A percentile compares a stretch with the other conserved stretches of the same genome.
Evolutionary conservation across 2,113 vertebrate species (phyloP).

Genomic region (Cryptotis parvus): DNA sequence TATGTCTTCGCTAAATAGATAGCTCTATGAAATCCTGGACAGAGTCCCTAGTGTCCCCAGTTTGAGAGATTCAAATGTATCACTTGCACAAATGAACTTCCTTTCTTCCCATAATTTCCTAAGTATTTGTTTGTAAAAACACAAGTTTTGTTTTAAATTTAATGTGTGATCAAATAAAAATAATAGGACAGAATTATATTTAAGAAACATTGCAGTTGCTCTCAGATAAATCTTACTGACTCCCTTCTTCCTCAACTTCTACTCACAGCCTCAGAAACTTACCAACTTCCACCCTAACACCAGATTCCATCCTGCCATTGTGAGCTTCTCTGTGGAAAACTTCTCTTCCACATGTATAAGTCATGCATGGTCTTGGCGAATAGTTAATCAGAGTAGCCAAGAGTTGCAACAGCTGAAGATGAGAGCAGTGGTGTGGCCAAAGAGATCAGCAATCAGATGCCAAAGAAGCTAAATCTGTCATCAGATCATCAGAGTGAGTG

Average conservation of each 20-base stretch:
- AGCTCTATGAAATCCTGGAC: background rate
- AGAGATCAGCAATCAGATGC: background rate
- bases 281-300: background rate
- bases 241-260: background rate
- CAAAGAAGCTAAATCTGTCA: constrained; percentile 37
- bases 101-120: background rate
- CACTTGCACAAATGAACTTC: background rate
- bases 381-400: background rate
- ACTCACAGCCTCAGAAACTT: background rate
- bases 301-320: background rate
- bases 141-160: constrained; percentile 24
- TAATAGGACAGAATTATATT: background rate
- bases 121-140: background rate
- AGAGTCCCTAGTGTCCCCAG: background rate
- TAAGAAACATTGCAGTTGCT: background rate
- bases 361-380: background rate
- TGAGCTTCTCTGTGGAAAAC: background rate
- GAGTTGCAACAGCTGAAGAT: constrained; percentile 53
- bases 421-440: background rate
- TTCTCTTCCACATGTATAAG: background rate
- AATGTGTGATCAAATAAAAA: background rate
- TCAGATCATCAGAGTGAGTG: background rate
- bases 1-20: background rate
- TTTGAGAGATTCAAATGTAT: background rate
- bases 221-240: accelerated